Evolutionary conservation across 2,888 invertebrate species (phyloP), one percentile per base, ranked within the genome.

Genomic region (Athalia cordata): DNA sequence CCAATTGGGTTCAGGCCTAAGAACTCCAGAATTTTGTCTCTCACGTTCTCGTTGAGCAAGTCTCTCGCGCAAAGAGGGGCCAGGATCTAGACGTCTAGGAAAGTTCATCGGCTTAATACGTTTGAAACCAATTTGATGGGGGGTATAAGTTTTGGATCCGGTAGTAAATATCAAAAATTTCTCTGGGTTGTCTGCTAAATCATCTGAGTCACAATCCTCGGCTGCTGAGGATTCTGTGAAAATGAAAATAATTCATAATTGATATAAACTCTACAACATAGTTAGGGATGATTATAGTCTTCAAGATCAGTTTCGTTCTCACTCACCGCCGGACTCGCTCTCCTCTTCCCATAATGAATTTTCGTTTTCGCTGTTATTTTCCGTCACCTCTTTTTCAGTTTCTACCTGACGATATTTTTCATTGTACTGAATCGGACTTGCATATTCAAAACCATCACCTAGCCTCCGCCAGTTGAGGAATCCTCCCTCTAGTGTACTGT

Each of bases 161-260:
- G 95, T 96, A 1, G 96, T 96, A 88, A 96, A 97, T 82, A 97
- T 96, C 43, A 97, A 92, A 89, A 94, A 94, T 86, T 95, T 96
- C 83, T 94, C 93, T 80, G 92, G 91, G 83, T 92, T 92, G 79
- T 92, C 92, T 65, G 91, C 90, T 74, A 91, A 87, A 79, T 92
- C 92, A 57, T 91, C 91, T 13, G 86, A 85, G 57, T 90, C 89
- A 79, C 87, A 87, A 55, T 85, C 87, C 77, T 88, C 87, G 4
- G 83, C 85, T 5, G 82, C 80, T 29, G 87, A 86, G 1, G 87
- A 86, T 81, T 87, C 88, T 89, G 76, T 55, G 65, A 79, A 9
- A 29, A 64, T 50, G 5, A n/a, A 29, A 74, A 8, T 4, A 77
- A 29, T 66, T 43, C 3, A 72, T 59, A 13, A 8, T 55, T 29